Conservation (phyloP, 2,113 vertebrate genomes). For the Anguilla rostrata region DNA sequence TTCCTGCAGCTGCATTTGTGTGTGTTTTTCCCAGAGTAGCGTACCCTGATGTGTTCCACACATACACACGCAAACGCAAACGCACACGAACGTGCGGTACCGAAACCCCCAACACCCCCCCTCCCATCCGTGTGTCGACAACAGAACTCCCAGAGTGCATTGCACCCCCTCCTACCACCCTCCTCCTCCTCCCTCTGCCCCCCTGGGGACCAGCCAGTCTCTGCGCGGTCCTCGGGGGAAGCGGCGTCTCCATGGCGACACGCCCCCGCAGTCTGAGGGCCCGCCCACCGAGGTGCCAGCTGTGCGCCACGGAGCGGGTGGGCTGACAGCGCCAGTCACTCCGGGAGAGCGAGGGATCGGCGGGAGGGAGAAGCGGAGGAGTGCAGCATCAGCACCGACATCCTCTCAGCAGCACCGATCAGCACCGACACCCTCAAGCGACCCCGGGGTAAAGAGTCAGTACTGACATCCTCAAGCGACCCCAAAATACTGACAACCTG, state of each 20-base stretch:
- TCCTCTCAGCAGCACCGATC: neutral
- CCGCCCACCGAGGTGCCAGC: neutral
- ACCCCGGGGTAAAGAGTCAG: neutral
- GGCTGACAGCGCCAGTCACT: neutral
- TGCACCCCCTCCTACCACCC: neutral
- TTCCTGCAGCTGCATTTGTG: neutral
- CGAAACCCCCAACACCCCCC: neutral
- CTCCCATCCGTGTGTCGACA: conserved; percentile 41
- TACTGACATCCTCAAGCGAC: neutral
- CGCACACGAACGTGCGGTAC: neutral
- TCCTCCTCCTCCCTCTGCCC: neutral
- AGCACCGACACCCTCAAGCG: neutral
- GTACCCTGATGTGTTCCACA: neutral
- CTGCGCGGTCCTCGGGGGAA: neutral
- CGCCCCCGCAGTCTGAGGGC: neutral
- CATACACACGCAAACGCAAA: conserved; percentile 12
- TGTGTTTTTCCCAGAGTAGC: too few relatives aligned
- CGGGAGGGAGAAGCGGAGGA: neutral
- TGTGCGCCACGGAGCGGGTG: neutral
- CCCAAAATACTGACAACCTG: neutral
- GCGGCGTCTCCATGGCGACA: neutral
- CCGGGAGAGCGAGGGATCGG: neutral
- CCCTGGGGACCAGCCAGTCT: neutral
- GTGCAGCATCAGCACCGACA: neutral
- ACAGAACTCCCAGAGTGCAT: neutral